Evolutionary conservation across 2,888 invertebrate genomes (phyloP).

Genomic region (Mycalesis mineus): DNA sequence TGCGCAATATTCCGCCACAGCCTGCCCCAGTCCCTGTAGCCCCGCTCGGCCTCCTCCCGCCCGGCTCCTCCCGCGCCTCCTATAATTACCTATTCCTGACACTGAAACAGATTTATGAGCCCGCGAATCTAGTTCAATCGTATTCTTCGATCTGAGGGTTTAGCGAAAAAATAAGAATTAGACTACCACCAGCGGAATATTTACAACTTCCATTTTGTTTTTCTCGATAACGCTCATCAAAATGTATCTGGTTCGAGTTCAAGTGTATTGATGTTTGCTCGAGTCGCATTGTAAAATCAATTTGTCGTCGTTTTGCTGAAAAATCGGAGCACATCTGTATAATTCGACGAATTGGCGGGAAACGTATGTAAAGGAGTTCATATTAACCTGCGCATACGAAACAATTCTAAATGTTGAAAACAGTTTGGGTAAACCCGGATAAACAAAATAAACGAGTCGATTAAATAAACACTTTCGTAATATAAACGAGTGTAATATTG

Average conservation of each 20-base stretch:
- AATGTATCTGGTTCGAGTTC: slow-evolving; percentile 67
- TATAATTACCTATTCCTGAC: slow-evolving; percentile 8
- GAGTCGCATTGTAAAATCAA: slow-evolving; percentile 40
- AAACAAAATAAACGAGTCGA: background rate
- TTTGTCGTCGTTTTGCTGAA: slow-evolving; percentile 33
- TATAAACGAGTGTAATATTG: background rate
- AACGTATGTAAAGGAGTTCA: background rate
- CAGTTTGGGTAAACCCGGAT: background rate
- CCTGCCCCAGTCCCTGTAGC: slow-evolving; percentile 53
- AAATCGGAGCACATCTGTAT: slow-evolving; percentile 45
- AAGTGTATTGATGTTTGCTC: slow-evolving; percentile 45
- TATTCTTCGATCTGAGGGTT: slow-evolving; percentile 2
- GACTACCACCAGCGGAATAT: slow-evolving; percentile 2
- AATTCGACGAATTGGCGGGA: slow-evolving; percentile 25
- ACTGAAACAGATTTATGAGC: background rate
- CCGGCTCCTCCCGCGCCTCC: slow-evolving; percentile 4
- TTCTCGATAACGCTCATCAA: slow-evolving; percentile 38
- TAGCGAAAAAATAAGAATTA: background rate
- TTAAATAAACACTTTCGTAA: background rate
- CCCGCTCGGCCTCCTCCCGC: slow-evolving; percentile 6
- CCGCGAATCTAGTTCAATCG: slow-evolving; percentile 13
- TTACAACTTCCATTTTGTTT: slow-evolving; percentile 22
- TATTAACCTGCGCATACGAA: background rate
- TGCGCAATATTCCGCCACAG: slow-evolving; percentile 70
- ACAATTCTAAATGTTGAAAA: background rate